Conservation (phyloP, 2,888 invertebrate species). For the Polyommatus iphigenia region DNA sequence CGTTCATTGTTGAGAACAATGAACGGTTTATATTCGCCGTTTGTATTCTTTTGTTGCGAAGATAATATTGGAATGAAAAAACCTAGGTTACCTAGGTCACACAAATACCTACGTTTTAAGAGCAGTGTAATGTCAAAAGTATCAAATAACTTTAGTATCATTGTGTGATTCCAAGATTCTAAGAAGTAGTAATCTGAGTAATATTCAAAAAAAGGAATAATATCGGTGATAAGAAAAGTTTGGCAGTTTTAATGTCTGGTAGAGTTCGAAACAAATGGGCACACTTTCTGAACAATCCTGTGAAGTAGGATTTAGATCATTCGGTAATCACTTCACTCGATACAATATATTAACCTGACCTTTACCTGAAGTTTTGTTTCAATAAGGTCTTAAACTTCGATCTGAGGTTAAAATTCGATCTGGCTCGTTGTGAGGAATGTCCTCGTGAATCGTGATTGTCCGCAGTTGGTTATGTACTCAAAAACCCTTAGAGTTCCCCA, state of each 20-base stretch:
- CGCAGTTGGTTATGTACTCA: not conserved
- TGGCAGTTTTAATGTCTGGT: not conserved
- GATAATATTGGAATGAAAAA: constrained; percentile 8
- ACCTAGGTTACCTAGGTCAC: not conserved
- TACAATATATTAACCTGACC: not conserved
- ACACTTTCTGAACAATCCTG: not conserved
- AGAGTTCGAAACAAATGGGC: not conserved
- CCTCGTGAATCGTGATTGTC: not conserved
- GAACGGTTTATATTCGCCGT: not conserved
- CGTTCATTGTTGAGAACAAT: constrained; percentile 7
- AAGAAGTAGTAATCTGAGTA: not conserved
- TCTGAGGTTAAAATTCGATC: not conserved
- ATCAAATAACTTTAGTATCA: not conserved
- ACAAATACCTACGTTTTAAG: not conserved
- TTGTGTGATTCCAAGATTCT: not conserved
- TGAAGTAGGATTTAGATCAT: not conserved
- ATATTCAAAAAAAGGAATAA: not conserved
- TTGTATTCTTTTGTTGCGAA: not conserved
- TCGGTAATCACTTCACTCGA: not conserved
- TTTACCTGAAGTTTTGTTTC: not conserved
- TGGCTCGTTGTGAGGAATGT: not conserved
- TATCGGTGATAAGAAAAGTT: not conserved
- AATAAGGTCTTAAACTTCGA: not conserved
- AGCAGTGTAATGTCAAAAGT: not conserved
- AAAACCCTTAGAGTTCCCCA: not conserved